Conservation (phyloP, 92 coral and sea anemone species). For the Isaurus tuberculatus region DNA sequence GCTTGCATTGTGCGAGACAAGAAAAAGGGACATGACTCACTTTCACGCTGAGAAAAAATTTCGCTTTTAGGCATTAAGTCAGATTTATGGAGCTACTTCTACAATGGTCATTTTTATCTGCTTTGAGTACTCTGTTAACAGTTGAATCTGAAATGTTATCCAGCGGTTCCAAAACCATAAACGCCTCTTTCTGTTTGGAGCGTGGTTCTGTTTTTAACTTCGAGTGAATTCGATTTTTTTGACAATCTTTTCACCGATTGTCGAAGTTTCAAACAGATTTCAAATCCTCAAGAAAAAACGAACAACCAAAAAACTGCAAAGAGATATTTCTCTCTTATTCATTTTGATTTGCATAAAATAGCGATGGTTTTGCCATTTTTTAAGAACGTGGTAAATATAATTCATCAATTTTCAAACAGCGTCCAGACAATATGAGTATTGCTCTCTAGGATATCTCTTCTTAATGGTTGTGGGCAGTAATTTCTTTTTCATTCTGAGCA, state of each 20-base stretch:
- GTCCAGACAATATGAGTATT: too few species aligned
- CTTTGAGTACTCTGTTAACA: background rate
- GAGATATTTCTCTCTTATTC: background rate
- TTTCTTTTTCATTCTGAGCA: too few species aligned
- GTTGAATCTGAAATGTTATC: background rate
- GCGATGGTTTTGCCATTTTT: background rate
- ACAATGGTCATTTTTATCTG: background rate
- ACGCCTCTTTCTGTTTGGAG: background rate
- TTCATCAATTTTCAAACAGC: too few species aligned
- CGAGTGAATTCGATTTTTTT: background rate
- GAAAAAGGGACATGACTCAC: conserved; percentile 12
- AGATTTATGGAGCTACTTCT: background rate
- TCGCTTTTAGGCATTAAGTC: conserved; percentile 16
- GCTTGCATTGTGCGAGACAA: conserved; percentile 27
- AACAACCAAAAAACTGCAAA: background rate
- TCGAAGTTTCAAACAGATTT: background rate
- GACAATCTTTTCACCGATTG: background rate
- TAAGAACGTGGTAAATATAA: too few species aligned
- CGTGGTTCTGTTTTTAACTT: background rate
- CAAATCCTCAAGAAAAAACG: background rate
- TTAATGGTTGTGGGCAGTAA: too few species aligned
- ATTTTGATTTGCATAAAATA: conserved; percentile 6
- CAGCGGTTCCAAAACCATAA: background rate
- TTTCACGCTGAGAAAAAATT: conserved; percentile 43
- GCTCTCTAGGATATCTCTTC: too few species aligned